Conservation (phyloP, 2,113 vertebrate genomes). For the Platichthys flesus region DNA sequence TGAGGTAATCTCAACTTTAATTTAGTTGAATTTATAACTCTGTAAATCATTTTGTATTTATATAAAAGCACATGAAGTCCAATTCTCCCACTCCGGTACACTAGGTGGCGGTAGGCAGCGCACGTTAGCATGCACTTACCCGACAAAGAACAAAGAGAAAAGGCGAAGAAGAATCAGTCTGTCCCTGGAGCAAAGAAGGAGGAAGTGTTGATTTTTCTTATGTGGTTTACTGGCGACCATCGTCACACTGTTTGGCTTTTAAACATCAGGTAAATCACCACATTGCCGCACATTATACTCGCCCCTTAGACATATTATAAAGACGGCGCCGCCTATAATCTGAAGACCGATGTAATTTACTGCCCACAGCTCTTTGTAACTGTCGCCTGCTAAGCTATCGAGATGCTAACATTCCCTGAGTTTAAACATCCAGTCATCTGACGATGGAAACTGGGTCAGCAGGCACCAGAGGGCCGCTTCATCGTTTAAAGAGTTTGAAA, state of each 20-base stretch:
- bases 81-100: not conserved
- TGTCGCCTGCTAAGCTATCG: constrained; percentile 28
- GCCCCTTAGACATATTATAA: not conserved
- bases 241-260: not conserved
- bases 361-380: not conserved
- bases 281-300: not conserved
- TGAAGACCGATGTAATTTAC: not conserved
- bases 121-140: rapidly evolving
- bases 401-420: constrained; percentile 37
- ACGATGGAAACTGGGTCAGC: not conserved
- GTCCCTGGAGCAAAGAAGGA: constrained; percentile 10
- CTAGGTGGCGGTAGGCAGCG: constrained; percentile 22
- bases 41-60: not conserved
- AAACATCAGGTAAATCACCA: constrained; percentile 24
- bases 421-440: constrained; percentile 33
- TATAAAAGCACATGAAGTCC: not conserved
- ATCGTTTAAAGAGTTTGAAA: not conserved
- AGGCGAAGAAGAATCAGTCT: not conserved
- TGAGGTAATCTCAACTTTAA: not conserved
- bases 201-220: constrained; percentile 43
- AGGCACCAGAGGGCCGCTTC: not conserved
- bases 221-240: not conserved
- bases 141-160: not conserved
- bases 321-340: rapidly evolving
- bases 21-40: not conserved